These are phyloP conservation scores for Eledone cirrhosa DNA, from an alignment of 2,888 invertebrate genomes.

Conservation along the genomic window DNA sequence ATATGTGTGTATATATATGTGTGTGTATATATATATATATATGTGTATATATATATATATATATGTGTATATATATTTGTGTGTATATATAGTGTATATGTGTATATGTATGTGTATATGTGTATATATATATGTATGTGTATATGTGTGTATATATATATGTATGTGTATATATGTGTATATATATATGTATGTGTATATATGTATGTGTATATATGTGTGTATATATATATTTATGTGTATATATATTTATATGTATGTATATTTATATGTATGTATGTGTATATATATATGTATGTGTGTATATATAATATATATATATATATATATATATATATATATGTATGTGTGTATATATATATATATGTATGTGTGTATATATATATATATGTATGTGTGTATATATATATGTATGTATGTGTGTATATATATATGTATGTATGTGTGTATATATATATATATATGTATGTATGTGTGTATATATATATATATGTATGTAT, in stretches of 20 bases:
- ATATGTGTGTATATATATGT: no score
- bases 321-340: constrained; percentile 6
- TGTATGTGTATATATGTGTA: background rate
- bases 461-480: background rate
- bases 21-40: background rate
- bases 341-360: no score
- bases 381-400: no score
- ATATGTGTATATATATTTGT: background rate
- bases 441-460: background rate
- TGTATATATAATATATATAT: background rate
- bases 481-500: background rate
- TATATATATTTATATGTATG: background rate
- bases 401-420: no score
- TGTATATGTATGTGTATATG: no score
- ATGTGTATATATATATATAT: background rate
- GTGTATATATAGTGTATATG: no score
- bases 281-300: background rate
- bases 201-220: background rate
- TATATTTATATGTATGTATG: background rate
- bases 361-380: no score
- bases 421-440: no score
- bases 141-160: background rate
- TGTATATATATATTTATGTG: background rate
- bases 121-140: no score
- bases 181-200: background rate